These are phyloP conservation scores for Sebastes oblongus DNA, from an alignment of 2,797 vertebrate genomes.

Conservation along the genomic window DNA sequence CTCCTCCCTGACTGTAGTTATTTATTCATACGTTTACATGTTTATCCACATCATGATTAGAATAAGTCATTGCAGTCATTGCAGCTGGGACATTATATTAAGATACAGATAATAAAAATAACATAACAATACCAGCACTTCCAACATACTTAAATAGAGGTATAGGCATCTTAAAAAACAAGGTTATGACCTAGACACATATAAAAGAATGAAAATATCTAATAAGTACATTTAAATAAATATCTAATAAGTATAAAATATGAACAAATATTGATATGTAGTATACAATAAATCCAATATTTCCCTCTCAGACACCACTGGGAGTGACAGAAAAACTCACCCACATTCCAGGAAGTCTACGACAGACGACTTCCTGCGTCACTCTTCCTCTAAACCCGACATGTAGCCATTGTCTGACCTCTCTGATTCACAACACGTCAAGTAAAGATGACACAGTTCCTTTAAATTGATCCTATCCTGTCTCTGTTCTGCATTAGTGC, in stretches of 20 bases:
- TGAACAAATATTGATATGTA: neutral
- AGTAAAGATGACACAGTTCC: neutral
- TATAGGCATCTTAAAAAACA: neutral
- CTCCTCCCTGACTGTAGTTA: neutral
- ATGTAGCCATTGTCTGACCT: conserved; percentile 19
- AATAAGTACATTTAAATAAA: neutral
- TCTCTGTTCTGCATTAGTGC: neutral
- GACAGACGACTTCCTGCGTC: conserved; percentile 42
- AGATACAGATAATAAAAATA: neutral
- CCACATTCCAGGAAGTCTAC: conserved; percentile 67
- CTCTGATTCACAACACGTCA: neutral
- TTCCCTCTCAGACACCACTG: neutral
- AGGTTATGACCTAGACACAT: neutral
- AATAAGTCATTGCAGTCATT: neutral
- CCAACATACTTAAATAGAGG: too few relatives aligned
- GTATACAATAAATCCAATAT: neutral
- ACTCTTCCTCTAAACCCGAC: conserved; percentile 31
- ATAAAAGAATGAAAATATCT: neutral
- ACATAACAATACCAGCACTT: neutral
- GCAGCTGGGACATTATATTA: neutral
- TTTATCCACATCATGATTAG: neutral
- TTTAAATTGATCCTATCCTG: neutral
- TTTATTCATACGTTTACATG: neutral
- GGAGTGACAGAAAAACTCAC: conserved; percentile 2
- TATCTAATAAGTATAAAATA: accelerated